phyloP scores from a whole-genome alignment of 2,888 invertebrate species.

The Spilarctia lutea region DNA sequence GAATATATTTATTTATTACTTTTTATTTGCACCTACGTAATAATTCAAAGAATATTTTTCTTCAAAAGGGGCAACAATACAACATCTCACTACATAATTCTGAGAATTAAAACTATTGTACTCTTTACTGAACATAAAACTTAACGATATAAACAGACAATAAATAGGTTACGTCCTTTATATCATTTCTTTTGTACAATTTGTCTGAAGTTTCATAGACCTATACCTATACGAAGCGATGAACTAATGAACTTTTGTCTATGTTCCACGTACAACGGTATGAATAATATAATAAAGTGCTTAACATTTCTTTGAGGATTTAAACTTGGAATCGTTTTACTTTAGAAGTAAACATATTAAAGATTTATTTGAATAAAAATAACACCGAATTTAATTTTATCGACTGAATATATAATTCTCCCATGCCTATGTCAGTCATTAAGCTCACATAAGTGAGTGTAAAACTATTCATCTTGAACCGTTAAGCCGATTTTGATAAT shows the following conservation, averaged over 20 bases:
- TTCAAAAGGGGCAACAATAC: slow-evolving; percentile 7
- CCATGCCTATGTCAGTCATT: too few species aligned
- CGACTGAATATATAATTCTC: too few species aligned
- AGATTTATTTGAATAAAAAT: not conserved
- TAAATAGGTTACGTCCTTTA: slow-evolving; percentile 9
- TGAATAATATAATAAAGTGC: not conserved
- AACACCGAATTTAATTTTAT: too few species aligned
- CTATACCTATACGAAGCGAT: slow-evolving; percentile 9
- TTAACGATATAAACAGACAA: slow-evolving; percentile 13
- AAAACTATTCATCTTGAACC: too few species aligned
- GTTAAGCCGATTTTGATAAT: too few species aligned
- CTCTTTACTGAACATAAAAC: slow-evolving; percentile 14
- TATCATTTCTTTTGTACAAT: slow-evolving; percentile 19
- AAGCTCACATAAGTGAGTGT: too few species aligned
- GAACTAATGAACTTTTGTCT: slow-evolving; percentile 2
- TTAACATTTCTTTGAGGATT: not conserved
- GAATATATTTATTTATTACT: not conserved
- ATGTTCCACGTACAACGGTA: not conserved
- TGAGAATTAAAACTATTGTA: slow-evolving; percentile 4
- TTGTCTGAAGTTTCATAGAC: slow-evolving; percentile 16
- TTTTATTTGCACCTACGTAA: not conserved
- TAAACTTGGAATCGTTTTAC: not conserved
- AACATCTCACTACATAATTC: slow-evolving; percentile 3
- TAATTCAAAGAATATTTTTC: slow-evolving; percentile 6
- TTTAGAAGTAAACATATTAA: not conserved